Evolutionary conservation across 2,797 vertebrate species (phyloP).

Genomic region (Miichthys miiuy): DNA sequence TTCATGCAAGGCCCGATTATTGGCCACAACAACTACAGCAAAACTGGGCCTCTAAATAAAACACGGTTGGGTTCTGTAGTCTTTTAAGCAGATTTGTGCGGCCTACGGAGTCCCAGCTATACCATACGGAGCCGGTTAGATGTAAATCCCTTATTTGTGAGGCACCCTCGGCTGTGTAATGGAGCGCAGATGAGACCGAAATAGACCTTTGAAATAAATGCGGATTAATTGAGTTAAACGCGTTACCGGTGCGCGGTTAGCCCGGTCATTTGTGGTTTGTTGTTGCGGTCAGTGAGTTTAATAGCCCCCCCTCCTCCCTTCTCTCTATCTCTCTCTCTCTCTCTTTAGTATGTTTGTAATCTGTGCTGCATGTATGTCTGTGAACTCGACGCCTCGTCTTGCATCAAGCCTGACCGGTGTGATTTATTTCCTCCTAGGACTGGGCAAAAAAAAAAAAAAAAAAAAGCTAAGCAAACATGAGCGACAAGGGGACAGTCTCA

Average conservation of each 20-base stretch:
- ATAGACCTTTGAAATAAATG: constrained; percentile 72
- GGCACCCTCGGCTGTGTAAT: constrained; percentile 35
- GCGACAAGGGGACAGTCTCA: constrained; percentile 93
- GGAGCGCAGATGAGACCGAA: constrained; percentile 55
- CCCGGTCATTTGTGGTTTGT: constrained; percentile 39
- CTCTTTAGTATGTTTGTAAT: neutral
- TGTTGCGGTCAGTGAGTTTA: constrained; percentile 58
- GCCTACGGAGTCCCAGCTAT: constrained; percentile 26
- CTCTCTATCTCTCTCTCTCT: too few species aligned
- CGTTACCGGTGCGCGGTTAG: constrained; percentile 56
- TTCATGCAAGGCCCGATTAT: constrained; percentile 59
- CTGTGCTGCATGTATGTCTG: constrained; percentile 4
- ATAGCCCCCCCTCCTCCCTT: neutral
- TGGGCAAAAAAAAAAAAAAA: neutral
- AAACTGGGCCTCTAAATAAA: constrained; percentile 33
- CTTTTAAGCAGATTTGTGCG: constrained; percentile 38
- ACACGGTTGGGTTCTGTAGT: constrained; percentile 30
- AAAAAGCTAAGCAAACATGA: constrained; percentile 86
- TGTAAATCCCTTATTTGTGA: constrained; percentile 49
- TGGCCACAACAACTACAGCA: constrained; percentile 41
- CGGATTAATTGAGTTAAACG: constrained; percentile 75
- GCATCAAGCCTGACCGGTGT: constrained; percentile 48
- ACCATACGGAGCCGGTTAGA: constrained; percentile 37
- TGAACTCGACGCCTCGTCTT: constrained; percentile 42
- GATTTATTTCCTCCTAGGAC: constrained; percentile 58